Conservation (phyloP, 2,113 vertebrate species). For the Microtus ochrogaster region DNA sequence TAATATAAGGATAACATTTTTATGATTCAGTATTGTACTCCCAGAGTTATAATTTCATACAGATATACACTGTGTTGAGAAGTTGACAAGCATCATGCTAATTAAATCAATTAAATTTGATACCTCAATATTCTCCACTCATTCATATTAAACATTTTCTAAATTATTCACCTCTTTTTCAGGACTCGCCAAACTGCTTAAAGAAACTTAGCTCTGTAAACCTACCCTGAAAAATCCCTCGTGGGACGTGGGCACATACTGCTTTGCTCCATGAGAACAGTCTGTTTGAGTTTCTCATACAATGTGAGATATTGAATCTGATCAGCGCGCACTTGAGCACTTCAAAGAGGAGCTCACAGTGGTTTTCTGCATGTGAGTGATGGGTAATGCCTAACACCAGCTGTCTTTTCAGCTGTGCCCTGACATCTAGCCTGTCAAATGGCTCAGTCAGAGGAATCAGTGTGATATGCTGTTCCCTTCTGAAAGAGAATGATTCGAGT, state of each 20-base stretch:
- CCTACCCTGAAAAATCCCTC: not conserved
- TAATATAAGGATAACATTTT: not conserved
- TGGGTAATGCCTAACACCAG: constrained; percentile 49
- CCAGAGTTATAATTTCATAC: constrained; percentile 14
- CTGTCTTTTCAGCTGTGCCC: constrained; percentile 73
- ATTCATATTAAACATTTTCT: constrained; percentile 57
- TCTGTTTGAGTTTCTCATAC: constrained; percentile 47
- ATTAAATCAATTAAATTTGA: constrained; percentile 59
- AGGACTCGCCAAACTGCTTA: not conserved
- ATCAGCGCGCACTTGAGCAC: constrained; percentile 17
- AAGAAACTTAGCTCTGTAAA: constrained; percentile 39
- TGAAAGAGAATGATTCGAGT: constrained; percentile 29
- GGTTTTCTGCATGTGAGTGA: constrained; percentile 48
- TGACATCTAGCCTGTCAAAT: constrained; percentile 71
- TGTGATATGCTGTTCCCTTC: not conserved
- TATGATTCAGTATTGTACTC: constrained; percentile 32
- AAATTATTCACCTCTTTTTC: constrained; percentile 43
- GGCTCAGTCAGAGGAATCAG: constrained; percentile 50
- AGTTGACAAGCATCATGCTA: constrained; percentile 43
- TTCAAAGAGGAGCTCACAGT: constrained; percentile 23
- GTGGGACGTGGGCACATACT: not conserved
- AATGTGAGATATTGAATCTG: not conserved
- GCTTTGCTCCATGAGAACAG: constrained; percentile 33
- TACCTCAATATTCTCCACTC: constrained; percentile 3
- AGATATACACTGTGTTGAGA: constrained; percentile 41